These are phyloP conservation scores for Holothuria glaberrima DNA, from an alignment of 35 echinoderm and acorn worm species.

Conservation along the genomic window DNA sequence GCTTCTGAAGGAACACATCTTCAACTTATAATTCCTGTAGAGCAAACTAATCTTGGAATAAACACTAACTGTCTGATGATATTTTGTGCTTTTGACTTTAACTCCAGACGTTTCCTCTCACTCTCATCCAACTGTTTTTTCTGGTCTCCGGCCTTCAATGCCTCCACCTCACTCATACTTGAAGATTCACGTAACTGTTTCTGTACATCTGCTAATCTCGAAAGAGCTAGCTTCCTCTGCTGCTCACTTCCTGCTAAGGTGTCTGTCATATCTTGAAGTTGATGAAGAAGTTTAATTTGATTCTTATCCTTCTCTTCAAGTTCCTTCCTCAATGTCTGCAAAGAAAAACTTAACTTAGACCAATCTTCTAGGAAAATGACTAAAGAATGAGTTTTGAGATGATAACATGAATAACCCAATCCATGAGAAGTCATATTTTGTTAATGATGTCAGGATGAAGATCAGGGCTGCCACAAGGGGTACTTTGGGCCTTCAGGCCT, in stretches of 20 bases:
- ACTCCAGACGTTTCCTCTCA: conserved; percentile 71
- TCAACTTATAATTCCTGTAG: too few relatives aligned
- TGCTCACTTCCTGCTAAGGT: conserved; percentile 75
- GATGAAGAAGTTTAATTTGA: conserved; percentile 59
- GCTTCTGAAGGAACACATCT: too few relatives aligned
- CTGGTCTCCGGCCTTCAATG: conserved; percentile 58
- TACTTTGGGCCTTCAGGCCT: too few relatives aligned
- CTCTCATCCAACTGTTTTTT: conserved; percentile 67
- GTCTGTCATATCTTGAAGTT: conserved; percentile 77
- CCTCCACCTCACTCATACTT: conserved; percentile 50
- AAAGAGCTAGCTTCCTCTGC: conserved; percentile 70
- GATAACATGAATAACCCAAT: too few relatives aligned
- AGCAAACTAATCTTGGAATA: too few relatives aligned
- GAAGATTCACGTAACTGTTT: conserved; percentile 60
- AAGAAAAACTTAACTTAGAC: background rate
- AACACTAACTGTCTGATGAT: conserved; percentile 84
- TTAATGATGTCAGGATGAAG: too few relatives aligned
- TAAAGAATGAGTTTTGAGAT: too few relatives aligned
- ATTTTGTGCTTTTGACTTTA: conserved; percentile 74
- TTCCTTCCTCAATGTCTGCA: conserved; percentile 80
- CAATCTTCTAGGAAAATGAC: too few relatives aligned
- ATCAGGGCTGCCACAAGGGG: too few relatives aligned
- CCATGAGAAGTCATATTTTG: too few relatives aligned
- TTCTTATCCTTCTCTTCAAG: conserved; percentile 91
- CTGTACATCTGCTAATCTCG: conserved; percentile 77